phyloP scores from a whole-genome alignment of 2,113 vertebrate genomes.

The Phoxinus phoxinus region DNA sequence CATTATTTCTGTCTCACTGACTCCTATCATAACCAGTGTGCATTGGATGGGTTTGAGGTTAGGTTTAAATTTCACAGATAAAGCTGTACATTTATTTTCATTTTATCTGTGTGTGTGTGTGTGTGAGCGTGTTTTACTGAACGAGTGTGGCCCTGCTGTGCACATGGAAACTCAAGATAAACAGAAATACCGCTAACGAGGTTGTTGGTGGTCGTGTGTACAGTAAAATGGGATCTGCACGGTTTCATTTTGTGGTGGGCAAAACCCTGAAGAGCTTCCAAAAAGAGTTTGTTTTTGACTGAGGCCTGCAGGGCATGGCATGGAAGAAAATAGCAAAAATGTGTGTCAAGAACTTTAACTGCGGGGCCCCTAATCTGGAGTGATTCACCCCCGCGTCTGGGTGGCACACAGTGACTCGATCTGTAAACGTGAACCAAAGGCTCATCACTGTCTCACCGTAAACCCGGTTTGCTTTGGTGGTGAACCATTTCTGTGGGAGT shows the following conservation, averaged over 20 bases:
- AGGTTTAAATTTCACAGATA: conserved; percentile 61
- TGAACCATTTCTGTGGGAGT: background rate
- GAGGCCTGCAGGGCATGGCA: conserved; percentile 44
- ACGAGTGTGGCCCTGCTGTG: conserved; percentile 32
- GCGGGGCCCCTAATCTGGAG: conserved; percentile 58
- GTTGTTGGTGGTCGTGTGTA: conserved; percentile 62
- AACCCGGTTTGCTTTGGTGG: conserved; percentile 46
- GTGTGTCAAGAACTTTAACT: conserved; percentile 61
- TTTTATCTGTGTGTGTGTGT: conserved; percentile 38
- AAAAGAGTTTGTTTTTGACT: conserved; percentile 56
- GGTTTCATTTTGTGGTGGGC: conserved; percentile 53
- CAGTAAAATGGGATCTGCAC: conserved; percentile 51
- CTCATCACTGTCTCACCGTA: conserved; percentile 26
- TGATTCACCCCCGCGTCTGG: conserved; percentile 59
- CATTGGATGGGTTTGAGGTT: conserved; percentile 47
- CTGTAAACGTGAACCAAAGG: conserved; percentile 46
- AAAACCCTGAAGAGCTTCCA: conserved; percentile 44
- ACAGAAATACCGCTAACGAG: conserved; percentile 58
- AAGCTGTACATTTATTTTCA: conserved; percentile 57
- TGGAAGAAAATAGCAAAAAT: conserved; percentile 60
- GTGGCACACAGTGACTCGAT: conserved; percentile 57
- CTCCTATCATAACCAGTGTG: conserved; percentile 53
- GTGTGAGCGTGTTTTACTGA: no score
- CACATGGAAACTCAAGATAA: conserved; percentile 59
- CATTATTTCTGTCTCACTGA: conserved; percentile 54